These are phyloP conservation scores for Fukomys damarensis DNA, from an alignment of 2,113 vertebrate genomes.

Conservation along the genomic window DNA sequence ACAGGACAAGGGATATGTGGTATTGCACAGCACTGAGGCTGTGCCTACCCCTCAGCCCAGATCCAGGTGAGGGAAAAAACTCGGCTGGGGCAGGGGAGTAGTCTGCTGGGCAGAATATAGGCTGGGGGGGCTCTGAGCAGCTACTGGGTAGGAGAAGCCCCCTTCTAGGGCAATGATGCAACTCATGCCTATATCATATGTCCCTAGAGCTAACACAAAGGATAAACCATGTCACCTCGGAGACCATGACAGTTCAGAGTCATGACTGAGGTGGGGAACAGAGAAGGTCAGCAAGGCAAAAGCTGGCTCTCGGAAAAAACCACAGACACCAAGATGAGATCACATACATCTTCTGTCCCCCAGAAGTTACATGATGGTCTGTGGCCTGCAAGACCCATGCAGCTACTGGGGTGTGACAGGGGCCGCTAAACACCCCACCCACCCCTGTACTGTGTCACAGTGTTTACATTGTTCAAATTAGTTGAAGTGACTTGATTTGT, in stretches of 20 bases:
- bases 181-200: not conserved
- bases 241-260: not conserved
- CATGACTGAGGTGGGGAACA: no score
- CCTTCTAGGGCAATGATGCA: not conserved
- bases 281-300: not conserved
- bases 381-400: not conserved
- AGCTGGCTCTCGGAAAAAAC: not conserved
- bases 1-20: constrained; percentile 71
- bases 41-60: not conserved
- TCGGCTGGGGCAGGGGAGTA: not conserved
- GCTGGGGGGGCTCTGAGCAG: not conserved
- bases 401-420: no score
- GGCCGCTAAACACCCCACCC: not conserved
- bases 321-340: not conserved
- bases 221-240: rapidly evolving
- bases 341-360: not conserved
- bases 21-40: not conserved
- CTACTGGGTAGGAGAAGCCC: not conserved
- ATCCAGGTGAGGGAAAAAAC: not conserved
- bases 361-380: rapidly evolving
- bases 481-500: not conserved
- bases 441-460: not conserved
- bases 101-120: not conserved
- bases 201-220: not conserved
- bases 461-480: not conserved